Percentiles rank a stretch among this genome's conserved stretches.
Conservation (phyloP, 2,797 vertebrate species). For the Sebastiscus albofasciatus region DNA sequence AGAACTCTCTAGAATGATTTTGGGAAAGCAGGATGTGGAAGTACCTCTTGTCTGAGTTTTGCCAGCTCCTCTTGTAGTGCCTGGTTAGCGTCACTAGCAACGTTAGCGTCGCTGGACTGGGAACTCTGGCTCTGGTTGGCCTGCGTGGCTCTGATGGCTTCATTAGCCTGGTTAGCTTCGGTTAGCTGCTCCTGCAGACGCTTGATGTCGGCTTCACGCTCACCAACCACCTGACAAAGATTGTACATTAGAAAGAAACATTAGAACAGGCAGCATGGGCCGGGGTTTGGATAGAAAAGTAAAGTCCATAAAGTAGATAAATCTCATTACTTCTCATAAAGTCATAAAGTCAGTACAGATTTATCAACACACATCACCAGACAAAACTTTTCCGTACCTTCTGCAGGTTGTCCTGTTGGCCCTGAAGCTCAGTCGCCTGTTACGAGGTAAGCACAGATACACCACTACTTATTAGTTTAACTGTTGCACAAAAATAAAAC, state of each 20-base stretch:
- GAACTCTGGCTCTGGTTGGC: conserved; percentile 48
- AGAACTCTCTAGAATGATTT: not conserved
- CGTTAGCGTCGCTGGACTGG: conserved; percentile 41
- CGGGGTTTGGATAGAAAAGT: not conserved
- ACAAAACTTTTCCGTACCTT: conserved; percentile 80
- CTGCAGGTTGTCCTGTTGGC: conserved; percentile 85
- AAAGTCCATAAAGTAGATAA: not conserved
- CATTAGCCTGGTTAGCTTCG: conserved; percentile 61
- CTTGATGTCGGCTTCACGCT: conserved; percentile 87
- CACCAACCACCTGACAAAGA: conserved; percentile 79
- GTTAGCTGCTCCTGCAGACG: conserved; percentile 88
- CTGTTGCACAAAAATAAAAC: not conserved
- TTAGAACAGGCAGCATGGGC: not conserved
- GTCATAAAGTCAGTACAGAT: not conserved
- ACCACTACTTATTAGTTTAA: not conserved
- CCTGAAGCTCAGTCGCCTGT: conserved; percentile 84
- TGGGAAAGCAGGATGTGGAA: not conserved
- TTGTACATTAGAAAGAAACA: not conserved
- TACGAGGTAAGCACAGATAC: not conserved
- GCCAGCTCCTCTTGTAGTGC: conserved; percentile 86
- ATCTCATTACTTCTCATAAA: not conserved
- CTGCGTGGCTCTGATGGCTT: conserved; percentile 38
- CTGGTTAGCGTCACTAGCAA: conserved; percentile 33
- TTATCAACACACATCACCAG: not conserved
- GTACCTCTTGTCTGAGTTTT: conserved; percentile 88